Percentiles rank a stretch among this genome's conserved stretches.
Conservation (phyloP, 2,797 vertebrate genomes). For the Phoeniculus purpureus region DNA sequence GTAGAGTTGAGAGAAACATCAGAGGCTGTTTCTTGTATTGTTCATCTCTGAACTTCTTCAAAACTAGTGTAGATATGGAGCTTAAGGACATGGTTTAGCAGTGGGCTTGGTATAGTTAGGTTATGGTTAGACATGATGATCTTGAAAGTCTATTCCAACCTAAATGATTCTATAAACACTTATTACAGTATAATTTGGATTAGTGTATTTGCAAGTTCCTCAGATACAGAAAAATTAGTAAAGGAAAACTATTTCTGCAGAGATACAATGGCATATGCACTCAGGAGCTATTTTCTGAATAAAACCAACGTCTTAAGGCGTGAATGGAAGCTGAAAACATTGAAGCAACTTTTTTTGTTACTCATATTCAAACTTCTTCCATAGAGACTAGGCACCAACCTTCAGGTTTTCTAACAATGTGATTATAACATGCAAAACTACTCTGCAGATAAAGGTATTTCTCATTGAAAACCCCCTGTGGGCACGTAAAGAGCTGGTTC, state of each 20-base stretch:
- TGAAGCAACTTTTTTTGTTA: not conserved
- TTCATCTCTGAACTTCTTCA: too few relatives aligned
- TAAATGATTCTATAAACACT: too few relatives aligned
- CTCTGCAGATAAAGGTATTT: not conserved
- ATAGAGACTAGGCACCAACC: not conserved
- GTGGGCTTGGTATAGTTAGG: too few relatives aligned
- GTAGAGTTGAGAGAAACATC: not conserved
- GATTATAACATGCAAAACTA: not conserved
- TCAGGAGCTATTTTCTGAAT: not conserved
- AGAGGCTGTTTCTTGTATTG: not conserved
- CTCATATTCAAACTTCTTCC: not conserved
- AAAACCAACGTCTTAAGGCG: not conserved
- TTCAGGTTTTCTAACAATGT: not conserved
- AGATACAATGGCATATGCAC: not conserved
- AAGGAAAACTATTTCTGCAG: not conserved
- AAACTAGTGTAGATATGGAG: too few relatives aligned
- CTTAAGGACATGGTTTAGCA: too few relatives aligned
- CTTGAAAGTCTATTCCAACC: too few relatives aligned
- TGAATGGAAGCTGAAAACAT: not conserved
- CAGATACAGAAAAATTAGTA: not conserved
- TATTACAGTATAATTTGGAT: not conserved
- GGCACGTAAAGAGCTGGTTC: not conserved
- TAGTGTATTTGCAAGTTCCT: not conserved
- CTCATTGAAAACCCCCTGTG: not conserved
- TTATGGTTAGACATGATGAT: too few relatives aligned